These are phyloP conservation scores for Oryzaephilus surinamensis DNA, from an alignment of 1,140 invertebrate genomes.

Conservation along the genomic window DNA sequence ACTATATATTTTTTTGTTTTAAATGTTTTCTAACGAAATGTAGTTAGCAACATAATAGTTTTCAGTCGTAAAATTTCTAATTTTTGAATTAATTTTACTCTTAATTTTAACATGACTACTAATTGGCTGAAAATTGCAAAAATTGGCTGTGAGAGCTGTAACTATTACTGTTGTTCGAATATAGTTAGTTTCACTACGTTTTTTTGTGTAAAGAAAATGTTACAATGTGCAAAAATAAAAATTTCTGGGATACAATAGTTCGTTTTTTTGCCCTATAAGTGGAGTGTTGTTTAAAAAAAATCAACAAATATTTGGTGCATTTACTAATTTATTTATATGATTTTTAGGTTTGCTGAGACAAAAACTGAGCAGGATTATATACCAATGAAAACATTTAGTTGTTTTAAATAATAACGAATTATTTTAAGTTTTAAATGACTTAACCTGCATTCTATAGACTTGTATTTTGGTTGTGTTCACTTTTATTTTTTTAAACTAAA, in stretches of 20 bases:
- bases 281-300: slow-evolving; percentile 8
- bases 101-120: background rate
- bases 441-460: too few relatives aligned
- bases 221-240: slow-evolving; percentile 18
- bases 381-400: slow-evolving; percentile 34
- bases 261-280: slow-evolving; percentile 7
- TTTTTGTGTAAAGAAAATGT: slow-evolving; percentile 8
- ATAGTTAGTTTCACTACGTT: background rate
- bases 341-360: slow-evolving; percentile 32
- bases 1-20: too few relatives aligned
- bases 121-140: slow-evolving; percentile 7
- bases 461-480: too few relatives aligned
- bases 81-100: background rate
- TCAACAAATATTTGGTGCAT: background rate
- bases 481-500: too few relatives aligned
- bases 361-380: slow-evolving; percentile 32
- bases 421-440: background rate
- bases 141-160: slow-evolving; percentile 20
- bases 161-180: slow-evolving; percentile 9
- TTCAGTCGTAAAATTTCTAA: background rate
- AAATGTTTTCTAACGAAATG: too few relatives aligned
- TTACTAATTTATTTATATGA: slow-evolving; percentile 4
- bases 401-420: slow-evolving; percentile 25
- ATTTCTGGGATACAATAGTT: slow-evolving; percentile 10
- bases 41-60: too few relatives aligned